These are phyloP conservation scores for Drosophila pseudoananassae DNA, from an alignment of 1,140 invertebrate species.

Conservation along the genomic window DNA sequence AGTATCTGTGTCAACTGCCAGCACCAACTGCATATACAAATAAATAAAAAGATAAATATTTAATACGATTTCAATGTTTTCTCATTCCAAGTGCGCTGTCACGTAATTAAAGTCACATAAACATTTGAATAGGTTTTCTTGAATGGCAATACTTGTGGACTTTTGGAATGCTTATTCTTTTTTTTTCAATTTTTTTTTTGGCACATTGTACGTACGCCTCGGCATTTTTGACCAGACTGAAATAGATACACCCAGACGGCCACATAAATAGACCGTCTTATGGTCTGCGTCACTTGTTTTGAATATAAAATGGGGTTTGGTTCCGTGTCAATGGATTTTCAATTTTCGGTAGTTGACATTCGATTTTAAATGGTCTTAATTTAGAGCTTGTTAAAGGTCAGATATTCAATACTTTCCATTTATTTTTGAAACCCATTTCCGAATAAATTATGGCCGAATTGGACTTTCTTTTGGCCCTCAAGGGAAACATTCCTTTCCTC, in stretches of 20 bases:
- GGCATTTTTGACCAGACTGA: conserved; percentile 50
- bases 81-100: conserved; percentile 55
- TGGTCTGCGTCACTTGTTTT: conserved; percentile 30
- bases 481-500: neutral
- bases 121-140: conserved; percentile 53
- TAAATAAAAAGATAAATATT: conserved; percentile 35
- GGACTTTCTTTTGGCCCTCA: conserved; percentile 2
- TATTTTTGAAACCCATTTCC: neutral
- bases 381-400: neutral
- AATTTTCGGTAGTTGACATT: conserved; percentile 2
- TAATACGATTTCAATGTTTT: conserved; percentile 73
- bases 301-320: conserved; percentile 30
- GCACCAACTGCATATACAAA: conserved; percentile 48
- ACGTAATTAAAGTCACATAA: conserved; percentile 77
- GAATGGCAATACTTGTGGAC: conserved; percentile 32
- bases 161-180: conserved; percentile 16
- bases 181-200: conserved; percentile 33
- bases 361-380: neutral
- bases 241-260: conserved; percentile 28
- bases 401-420: neutral
- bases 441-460: neutral
- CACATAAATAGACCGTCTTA: conserved; percentile 33
- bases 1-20: conserved; percentile 60
- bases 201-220: conserved; percentile 54
- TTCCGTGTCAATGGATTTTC: conserved; percentile 23